These are phyloP conservation scores for Lycia hirtaria DNA, from an alignment of 2,888 invertebrate genomes.

Conservation along the genomic window DNA sequence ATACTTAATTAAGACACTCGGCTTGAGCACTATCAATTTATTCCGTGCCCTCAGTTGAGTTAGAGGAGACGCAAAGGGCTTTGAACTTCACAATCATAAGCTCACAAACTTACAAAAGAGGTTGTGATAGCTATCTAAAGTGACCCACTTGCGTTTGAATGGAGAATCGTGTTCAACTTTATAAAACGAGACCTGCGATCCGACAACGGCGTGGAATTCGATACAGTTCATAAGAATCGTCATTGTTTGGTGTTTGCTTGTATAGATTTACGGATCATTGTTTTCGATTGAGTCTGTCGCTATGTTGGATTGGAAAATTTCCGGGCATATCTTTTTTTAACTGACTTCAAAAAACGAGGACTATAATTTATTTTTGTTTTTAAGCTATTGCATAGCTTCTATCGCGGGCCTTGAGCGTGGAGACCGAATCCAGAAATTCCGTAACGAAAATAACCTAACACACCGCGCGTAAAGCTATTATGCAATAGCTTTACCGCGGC, in stretches of 20 bases:
- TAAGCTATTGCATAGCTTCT: no score
- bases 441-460: no score
- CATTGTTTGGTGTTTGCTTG: neutral
- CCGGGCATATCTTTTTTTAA: no score
- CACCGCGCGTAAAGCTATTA: no score
- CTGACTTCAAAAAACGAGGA: no score
- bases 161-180: neutral
- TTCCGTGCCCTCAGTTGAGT: slow-evolving; percentile 22
- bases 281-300: neutral
- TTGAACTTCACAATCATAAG: slow-evolving; percentile 30
- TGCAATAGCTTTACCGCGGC: no score
- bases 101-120: slow-evolving; percentile 3
- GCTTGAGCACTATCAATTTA: no score
- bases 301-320: neutral
- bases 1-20: slow-evolving; percentile 33
- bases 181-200: slow-evolving; percentile 7
- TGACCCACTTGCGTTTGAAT: slow-evolving; percentile 24
- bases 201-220: slow-evolving; percentile 1
- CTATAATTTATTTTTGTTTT: no score
- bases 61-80: slow-evolving; percentile 31
- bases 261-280: neutral
- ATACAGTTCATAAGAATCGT: slow-evolving; percentile 10
- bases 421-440: no score
- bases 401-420: no score
- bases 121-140: slow-evolving; percentile 23